phyloP scores from a whole-genome alignment of 2,113 vertebrate genomes.

The Morone chrysops region DNA sequence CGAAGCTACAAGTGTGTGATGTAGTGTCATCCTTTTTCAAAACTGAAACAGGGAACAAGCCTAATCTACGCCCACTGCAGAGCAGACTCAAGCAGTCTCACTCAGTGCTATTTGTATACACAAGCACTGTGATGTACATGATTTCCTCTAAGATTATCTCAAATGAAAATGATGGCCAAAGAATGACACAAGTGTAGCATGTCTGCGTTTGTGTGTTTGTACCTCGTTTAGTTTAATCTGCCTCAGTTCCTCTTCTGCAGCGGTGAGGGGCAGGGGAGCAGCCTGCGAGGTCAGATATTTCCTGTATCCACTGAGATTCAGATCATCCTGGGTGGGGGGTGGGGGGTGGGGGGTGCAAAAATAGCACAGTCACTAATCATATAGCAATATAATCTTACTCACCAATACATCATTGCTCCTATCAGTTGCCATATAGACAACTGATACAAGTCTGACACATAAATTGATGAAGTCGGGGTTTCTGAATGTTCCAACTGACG shows the following conservation, averaged over 20 bases:
- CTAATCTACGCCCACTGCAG: conserved; percentile 5
- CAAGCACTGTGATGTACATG: background rate
- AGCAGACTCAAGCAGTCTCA: background rate
- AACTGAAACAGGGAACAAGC: conserved; percentile 12
- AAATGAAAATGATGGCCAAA: background rate
- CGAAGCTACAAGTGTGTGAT: conserved; percentile 3
- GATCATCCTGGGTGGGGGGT: conserved; percentile 97
- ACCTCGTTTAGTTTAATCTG: conserved; percentile 97
- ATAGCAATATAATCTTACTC: background rate
- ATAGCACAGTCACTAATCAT: background rate
- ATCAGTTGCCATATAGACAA: background rate
- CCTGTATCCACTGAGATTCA: conserved; percentile 92
- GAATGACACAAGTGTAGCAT: background rate
- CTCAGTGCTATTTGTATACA: background rate
- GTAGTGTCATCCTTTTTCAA: background rate
- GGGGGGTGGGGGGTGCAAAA: conserved; percentile 48
- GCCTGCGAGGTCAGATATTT: conserved; percentile 90
- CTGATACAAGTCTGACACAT: background rate
- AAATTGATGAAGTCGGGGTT: no score
- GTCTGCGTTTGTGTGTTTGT: conserved; percentile 7
- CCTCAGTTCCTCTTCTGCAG: conserved; percentile 95
- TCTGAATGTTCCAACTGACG: background rate
- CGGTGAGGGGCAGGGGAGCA: conserved; percentile 93
- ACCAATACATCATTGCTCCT: background rate
- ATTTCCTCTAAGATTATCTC: background rate